Conservation (phyloP, 2,113 vertebrate genomes). For the Ailuropoda melanoleuca region DNA sequence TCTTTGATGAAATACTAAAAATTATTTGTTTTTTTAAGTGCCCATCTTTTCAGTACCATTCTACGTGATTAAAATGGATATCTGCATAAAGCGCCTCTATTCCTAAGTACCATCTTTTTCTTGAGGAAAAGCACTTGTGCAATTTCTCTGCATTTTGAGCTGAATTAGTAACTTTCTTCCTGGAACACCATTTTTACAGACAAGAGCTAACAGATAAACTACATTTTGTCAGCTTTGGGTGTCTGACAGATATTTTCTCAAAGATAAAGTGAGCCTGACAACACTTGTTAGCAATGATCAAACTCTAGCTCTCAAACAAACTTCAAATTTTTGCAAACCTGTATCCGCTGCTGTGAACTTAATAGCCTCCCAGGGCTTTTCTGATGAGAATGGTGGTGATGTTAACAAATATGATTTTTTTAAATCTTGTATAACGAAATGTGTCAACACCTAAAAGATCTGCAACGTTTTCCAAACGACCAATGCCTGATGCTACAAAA, state of each 20-base stretch:
- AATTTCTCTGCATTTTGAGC: conserved; percentile 19
- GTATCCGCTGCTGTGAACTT: background rate
- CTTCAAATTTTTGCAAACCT: background rate
- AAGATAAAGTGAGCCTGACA: background rate
- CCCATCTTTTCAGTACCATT: background rate
- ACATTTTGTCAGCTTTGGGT: background rate
- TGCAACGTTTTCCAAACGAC: background rate
- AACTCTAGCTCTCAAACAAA: conserved; percentile 1
- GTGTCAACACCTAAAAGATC: background rate
- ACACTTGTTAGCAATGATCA: background rate
- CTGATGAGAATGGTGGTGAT: background rate
- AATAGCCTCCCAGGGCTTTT: background rate
- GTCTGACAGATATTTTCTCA: background rate
- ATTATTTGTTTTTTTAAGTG: background rate
- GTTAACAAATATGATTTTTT: background rate
- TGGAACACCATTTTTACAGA: conserved; percentile 34
- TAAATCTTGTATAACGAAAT: background rate
- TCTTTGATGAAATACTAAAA: conserved; percentile 7
- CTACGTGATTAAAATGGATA: background rate
- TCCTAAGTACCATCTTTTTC: background rate
- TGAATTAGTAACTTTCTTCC: background rate
- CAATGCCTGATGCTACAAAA: background rate
- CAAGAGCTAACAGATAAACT: conserved; percentile 18
- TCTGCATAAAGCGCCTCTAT: background rate
- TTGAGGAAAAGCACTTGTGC: background rate